Base-by-base conservation (phyloP, 2,888 invertebrate species). In the Leucozona laternaria region DNA sequence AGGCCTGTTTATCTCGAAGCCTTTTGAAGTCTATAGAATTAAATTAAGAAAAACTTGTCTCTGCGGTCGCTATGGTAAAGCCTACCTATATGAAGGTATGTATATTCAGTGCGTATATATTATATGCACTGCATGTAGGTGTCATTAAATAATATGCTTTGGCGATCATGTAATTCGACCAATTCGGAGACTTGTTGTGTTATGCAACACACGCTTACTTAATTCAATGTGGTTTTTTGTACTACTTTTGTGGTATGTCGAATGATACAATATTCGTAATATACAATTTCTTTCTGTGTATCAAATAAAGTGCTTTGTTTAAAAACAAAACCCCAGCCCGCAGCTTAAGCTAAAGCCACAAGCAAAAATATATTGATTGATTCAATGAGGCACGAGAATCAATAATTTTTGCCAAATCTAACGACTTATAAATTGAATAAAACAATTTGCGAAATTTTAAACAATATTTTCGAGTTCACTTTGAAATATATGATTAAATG, bases 121-220 rank as follows among this genome's bases (percentile, higher is more conserved):
- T 28, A 28, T 4, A 28, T 28, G 28, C 6, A 20, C 53, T n/a
- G 15, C 64, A 79, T 60, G 79, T 84, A 84, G 79, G 84, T 80
- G 80, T 66, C 76, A 71, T 20, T 37, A 0, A 37, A 79, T 66
- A 84, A 75, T 79, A 76, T 66, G 53, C 76, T 76, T 22, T 57
- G 68, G 55, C 76, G 72, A 72, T 81, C 77, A 55, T 62, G 85
- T 73, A 81, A 85, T 73, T 81, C 50, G 81, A 77, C 77, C 77
- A 78, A 81, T 81, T 85, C 70, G 48, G 43, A 66, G 76, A 76
- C 71, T 62, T 75, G 64, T 58, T 62, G 43, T 43, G 20, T 85
- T 85, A 85, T 73, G 85, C 77, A 85, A 62, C 55, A 62, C 64
- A 62, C 64, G 43, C 75, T 53, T 15, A 53, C 53, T 68, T 31